Evolutionary conservation across 1,140 invertebrate species (phyloP).

Genomic region (Mizuhopecten yessoensis): DNA sequence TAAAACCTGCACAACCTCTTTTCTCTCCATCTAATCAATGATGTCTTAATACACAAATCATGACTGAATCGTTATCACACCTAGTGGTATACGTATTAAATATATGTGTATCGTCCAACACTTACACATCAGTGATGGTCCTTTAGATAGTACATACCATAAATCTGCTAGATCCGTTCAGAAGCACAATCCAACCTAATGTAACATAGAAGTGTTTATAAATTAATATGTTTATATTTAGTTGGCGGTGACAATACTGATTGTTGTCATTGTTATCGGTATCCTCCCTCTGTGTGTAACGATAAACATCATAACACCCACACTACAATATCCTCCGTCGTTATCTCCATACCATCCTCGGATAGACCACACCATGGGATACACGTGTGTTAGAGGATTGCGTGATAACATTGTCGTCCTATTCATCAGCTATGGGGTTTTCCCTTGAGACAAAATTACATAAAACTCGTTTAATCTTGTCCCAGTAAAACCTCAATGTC

Average conservation of each 20-base stretch:
- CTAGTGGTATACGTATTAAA: no score
- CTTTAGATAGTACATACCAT: not conserved
- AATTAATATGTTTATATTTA: constrained; percentile 12
- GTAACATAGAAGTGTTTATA: not conserved
- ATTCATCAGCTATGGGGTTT: no score
- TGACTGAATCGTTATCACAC: no score
- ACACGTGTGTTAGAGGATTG: not conserved
- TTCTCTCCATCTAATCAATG: no score
- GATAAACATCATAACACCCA: not conserved
- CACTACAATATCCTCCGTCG: not conserved
- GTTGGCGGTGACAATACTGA: not conserved
- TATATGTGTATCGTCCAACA: no score
- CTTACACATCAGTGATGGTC: no score
- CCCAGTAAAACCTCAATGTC: no score
- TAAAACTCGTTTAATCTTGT: no score
- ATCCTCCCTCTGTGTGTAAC: not conserved
- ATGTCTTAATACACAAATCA: no score
- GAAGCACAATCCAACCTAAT: no score
- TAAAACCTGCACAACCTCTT: no score
- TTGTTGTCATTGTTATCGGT: not conserved
- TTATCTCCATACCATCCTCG: not conserved
- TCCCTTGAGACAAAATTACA: no score
- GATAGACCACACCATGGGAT: not conserved
- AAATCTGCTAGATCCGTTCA: not conserved
- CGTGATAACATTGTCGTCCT: not conserved